Base-by-base conservation (phyloP, 2,888 invertebrate genomes). In the Rotaria sp. region DNA sequence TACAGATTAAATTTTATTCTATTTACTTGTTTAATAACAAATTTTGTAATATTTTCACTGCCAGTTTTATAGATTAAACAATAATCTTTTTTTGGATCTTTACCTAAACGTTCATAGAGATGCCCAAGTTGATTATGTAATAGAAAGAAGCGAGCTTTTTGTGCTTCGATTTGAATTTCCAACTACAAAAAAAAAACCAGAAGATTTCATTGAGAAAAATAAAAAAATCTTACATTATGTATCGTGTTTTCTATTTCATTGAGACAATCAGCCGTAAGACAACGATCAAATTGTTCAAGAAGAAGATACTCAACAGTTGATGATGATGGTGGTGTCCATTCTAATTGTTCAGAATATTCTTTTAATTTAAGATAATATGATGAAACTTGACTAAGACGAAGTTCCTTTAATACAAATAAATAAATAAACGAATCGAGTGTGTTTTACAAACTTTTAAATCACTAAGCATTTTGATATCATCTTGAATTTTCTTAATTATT, bases 341-440 rank as follows among this genome's bases (percentile, higher is more conserved):
- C 41, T 75, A 75, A 75, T 75, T 75, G 75, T 75, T 45, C 75
- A 15, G 75, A 41, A 75, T 75, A 75, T 75, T 41, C 24, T 45
- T 75, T 75, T 75, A 75, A 24, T 41, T 75, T 75, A 13, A 24
- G 45, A 75, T 75, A 75, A 75, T 75, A 75, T 41, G 75, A 24
- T 26, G 38, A 26, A 26, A 75, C 75, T 38, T 41, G 38, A 75
- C 4, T 38, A 26, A 11, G 41, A 75, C 75, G 75, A 75, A 45
- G 45, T 26, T 26, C 24, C 75, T 74, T 38, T 4, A 74, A 74
- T 18, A 7, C 8, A 30, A 30, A 35, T 30, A 67, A 15, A 15
- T 50, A 8, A 45, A 45, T 11, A 45, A 45, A 5, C 11, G 45
- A 45, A 45, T 45, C 45, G 50, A 18, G 15, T 50, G 30, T 24